These are phyloP conservation scores for Hirudinaria manillensis DNA, from an alignment of 2,888 invertebrate genomes.

Conservation along the genomic window DNA sequence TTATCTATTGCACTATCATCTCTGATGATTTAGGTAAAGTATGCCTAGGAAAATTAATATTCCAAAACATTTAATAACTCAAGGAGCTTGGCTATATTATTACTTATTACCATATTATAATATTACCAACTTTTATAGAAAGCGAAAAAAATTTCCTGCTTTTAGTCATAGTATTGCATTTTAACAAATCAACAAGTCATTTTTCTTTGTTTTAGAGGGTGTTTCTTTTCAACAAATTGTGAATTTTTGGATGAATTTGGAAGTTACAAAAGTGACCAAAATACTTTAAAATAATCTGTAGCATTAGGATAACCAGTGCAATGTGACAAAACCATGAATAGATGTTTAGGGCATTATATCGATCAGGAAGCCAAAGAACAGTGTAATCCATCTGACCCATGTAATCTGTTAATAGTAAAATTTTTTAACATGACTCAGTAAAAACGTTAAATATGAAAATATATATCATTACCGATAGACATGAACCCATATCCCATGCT, in stretches of 20 bases:
- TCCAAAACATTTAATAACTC: background rate
- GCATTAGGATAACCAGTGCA: background rate
- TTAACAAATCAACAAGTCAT: no score
- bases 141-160: no score
- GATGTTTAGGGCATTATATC: conserved; percentile 57
- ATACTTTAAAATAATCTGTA: background rate
- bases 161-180: no score
- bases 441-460: background rate
- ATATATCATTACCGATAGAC: conserved; percentile 32
- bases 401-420: conserved; percentile 41
- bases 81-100: background rate
- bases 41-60: no score
- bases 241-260: no score
- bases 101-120: background rate
- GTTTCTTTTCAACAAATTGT: no score
- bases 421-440: background rate
- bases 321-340: conserved; percentile 7
- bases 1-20: no score
- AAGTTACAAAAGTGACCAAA: no score
- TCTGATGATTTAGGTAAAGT: no score
- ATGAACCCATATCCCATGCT: conserved; percentile 67
- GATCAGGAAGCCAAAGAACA: conserved; percentile 71
- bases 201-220: no score
- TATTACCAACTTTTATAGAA: background rate
- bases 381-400: conserved; percentile 58